Conservation (phyloP, 2,888 invertebrate genomes). For the Lepas anatifera region DNA sequence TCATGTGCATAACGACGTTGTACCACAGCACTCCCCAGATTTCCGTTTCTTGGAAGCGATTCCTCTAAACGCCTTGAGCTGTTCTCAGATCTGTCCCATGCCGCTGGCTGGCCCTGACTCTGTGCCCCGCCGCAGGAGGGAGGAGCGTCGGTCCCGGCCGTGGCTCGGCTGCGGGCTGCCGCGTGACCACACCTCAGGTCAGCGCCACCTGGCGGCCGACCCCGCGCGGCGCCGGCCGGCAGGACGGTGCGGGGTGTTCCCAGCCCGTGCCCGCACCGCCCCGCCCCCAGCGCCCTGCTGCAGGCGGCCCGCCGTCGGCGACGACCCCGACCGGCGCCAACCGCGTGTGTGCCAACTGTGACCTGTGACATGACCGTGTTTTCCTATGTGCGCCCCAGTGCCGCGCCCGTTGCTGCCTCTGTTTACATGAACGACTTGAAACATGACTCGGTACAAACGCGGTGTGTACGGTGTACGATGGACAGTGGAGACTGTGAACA, state of each 20-base stretch:
- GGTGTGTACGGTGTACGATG: too few relatives aligned
- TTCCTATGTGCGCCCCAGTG: too few relatives aligned
- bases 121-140: too few relatives aligned
- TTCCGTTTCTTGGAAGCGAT: too few relatives aligned
- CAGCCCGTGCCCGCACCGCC: constrained; percentile 13
- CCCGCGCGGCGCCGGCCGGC: background rate
- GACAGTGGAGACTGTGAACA: too few relatives aligned
- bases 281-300: background rate
- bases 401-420: background rate
- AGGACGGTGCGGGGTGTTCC: constrained; percentile 9
- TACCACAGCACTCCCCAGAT: too few relatives aligned
- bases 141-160: background rate
- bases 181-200: too few relatives aligned
- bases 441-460: constrained; percentile 6
- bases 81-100: too few relatives aligned
- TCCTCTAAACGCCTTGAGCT: too few relatives aligned
- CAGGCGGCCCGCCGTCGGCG: background rate
- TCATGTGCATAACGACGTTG: too few relatives aligned
- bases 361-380: background rate
- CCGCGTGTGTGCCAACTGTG: background rate
- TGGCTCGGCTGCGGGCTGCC: too few relatives aligned
- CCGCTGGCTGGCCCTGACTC: too few relatives aligned
- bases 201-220: background rate
- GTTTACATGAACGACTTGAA: background rate
- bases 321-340: background rate